Evolutionary conservation across 2,888 invertebrate genomes (phyloP), one percentile per base, ranked within the genome.

Genomic region (Agelastica alni): DNA sequence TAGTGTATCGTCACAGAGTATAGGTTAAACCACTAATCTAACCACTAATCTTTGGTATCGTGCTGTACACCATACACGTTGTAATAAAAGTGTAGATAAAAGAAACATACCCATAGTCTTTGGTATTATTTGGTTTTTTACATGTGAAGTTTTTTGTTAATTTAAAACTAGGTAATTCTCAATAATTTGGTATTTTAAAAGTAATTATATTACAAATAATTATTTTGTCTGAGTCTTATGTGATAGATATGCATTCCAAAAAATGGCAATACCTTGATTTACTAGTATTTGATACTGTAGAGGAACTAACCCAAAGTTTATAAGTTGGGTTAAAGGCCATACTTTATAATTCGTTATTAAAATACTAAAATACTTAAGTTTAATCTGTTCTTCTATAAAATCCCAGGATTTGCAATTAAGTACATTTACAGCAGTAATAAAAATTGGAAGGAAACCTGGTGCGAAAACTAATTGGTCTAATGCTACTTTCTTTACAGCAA

Each of bases 171-270:
- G n/a, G n/a, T n/a, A n/a, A n/a, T n/a, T n/a, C n/a, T n/a, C n/a
- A n/a, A n/a, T n/a, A n/a, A n/a, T n/a, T n/a, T n/a, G n/a, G n/a
- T n/a, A n/a, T n/a, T n/a, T n/a, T n/a, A n/a, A n/a, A n/a, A n/a
- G n/a, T n/a, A n/a, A n/a, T n/a, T n/a, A n/a, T n/a, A n/a, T n/a
- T n/a, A n/a, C n/a, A n/a, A n/a, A n/a, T n/a, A n/a, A n/a, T n/a
- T n/a, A n/a, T n/a, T n/a, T n/a, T n/a, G n/a, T n/a, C n/a, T 64
- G 61, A 4, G 86, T 85, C 75, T 85, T 86, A 81, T 86, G 87
- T 1, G 92, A 89, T 20, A 94, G 75, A 74, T 91, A 94, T 5
- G 86, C 86, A 72, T 94, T 94, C 93, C 94, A 94, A 65, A 89
- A 79, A 16, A 94, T 72, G 14, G 92, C 91, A n/a, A 93, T 83